Conservation (phyloP, 2,888 invertebrate genomes). For the Idaea dimidiata region DNA sequence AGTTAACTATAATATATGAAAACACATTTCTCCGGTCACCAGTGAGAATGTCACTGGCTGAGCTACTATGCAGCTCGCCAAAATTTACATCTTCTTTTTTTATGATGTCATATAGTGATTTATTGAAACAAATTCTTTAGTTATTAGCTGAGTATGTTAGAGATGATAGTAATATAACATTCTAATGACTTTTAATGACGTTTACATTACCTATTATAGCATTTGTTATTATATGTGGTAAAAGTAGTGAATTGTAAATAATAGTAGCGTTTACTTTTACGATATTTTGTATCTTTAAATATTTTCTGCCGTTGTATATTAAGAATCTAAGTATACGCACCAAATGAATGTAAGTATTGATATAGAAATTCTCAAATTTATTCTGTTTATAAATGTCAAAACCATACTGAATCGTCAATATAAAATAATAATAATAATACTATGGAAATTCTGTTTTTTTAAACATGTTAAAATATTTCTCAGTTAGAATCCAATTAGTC, state of each 20-base stretch:
- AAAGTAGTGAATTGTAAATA: no score
- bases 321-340: no score
- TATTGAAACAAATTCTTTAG: background rate
- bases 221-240: background rate
- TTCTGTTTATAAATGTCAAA: no score
- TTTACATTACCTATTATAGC: background rate
- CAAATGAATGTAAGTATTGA: no score
- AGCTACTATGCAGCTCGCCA: conserved; percentile 18
- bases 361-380: no score
- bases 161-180: background rate
- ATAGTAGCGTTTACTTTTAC: background rate
- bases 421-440: no score
- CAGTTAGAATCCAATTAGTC: background rate
- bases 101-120: conserved; percentile 14
- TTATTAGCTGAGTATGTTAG: background rate
- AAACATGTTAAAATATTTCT: background rate
- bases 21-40: conserved; percentile 69
- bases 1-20: conserved; percentile 60
- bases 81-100: conserved; percentile 19
- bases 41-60: conserved; percentile 54
- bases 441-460: background rate
- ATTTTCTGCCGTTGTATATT: background rate
- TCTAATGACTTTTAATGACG: background rate
- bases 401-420: no score
- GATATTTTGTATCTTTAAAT: background rate